phyloP scores from a whole-genome alignment of 2,888 invertebrate genomes.

The Clistopyga incitator region DNA sequence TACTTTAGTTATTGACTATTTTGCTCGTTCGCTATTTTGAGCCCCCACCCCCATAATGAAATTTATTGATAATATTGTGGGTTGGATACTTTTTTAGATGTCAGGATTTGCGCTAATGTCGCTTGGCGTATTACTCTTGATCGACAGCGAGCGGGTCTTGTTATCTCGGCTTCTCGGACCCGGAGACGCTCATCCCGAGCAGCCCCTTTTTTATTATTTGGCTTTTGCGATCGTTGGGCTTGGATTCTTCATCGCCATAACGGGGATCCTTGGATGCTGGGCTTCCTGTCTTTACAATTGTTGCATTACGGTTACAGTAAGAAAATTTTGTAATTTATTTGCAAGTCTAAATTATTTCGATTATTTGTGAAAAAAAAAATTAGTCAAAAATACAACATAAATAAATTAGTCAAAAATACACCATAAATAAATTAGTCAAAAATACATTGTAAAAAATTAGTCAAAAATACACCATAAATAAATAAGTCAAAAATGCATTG shows the following conservation, averaged over 20 bases:
- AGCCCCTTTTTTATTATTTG: conserved; percentile 92
- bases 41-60: no score
- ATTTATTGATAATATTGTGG: not conserved
- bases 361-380: not conserved
- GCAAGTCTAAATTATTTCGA: not conserved
- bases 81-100: conserved; percentile 85
- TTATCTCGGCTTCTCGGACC: conserved; percentile 90
- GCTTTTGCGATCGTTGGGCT: conserved; percentile 89
- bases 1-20: no score
- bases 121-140: conserved; percentile 90
- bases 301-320: conserved; percentile 89
- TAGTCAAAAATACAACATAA: not conserved
- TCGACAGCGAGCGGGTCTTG: conserved; percentile 89
- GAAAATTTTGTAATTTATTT: conserved; percentile 73
- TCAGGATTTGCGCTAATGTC: conserved; percentile 90
- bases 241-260: conserved; percentile 89
- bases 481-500: no score
- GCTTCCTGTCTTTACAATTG: conserved; percentile 91
- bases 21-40: no score
- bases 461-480: no score
- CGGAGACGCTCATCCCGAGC: conserved; percentile 86
- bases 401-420: no score
- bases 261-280: conserved; percentile 92
- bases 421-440: no score
- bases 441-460: no score